These are phyloP conservation scores for Pentalonia nigronervosa DNA, from an alignment of 1,140 invertebrate genomes.

Conservation along the genomic window DNA sequence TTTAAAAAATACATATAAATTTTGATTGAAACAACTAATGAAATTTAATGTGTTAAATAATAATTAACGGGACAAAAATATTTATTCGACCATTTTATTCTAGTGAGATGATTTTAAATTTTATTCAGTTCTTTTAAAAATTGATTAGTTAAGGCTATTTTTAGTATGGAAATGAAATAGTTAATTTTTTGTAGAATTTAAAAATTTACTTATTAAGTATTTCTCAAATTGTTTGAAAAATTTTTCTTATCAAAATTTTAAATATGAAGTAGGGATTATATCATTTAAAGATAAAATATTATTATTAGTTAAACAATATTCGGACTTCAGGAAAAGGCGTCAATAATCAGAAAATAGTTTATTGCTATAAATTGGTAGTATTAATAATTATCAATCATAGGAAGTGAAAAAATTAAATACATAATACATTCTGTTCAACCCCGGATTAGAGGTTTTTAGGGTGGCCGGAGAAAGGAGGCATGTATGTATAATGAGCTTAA, in stretches of 20 bases:
- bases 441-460: not conserved
- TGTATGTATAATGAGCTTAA: not conserved
- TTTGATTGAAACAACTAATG: not conserved
- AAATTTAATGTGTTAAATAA: not conserved
- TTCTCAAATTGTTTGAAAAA: not conserved
- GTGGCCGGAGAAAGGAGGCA: rapidly evolving
- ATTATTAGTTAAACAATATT: not conserved
- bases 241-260: not conserved
- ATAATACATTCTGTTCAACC: not conserved
- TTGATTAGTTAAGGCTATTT: not conserved
- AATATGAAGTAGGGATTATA: not conserved
- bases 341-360: not conserved
- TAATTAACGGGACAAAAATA: not conserved
- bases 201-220: not conserved
- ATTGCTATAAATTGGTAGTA: not conserved
- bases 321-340: not conserved
- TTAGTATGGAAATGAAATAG: not conserved
- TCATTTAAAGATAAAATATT: not conserved
- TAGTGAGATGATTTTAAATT: not conserved
- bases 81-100: not conserved
- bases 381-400: too few relatives aligned
- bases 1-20: conserved; percentile 7
- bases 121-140: not conserved
- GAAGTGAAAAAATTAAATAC: not conserved
- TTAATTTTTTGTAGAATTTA: not conserved